These are phyloP conservation scores for Pammene fasciana DNA, from an alignment of 2,888 invertebrate species.

Conservation along the genomic window DNA sequence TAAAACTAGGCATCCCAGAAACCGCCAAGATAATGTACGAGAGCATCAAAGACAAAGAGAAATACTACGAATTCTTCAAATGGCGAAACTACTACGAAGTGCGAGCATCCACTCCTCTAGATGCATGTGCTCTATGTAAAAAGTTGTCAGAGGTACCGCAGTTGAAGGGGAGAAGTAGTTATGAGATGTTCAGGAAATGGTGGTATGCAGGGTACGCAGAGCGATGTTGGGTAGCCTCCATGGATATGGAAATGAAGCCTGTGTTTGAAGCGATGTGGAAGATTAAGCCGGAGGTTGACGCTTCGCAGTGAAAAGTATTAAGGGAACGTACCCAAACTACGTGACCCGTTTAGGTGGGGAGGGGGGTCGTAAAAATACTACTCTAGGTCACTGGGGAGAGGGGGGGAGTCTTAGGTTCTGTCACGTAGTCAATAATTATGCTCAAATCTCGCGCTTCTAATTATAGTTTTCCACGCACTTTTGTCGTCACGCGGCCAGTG, in stretches of 20 bases:
- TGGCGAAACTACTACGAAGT: slow-evolving; percentile 66
- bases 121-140: slow-evolving; percentile 61
- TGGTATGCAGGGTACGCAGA: slow-evolving; percentile 60
- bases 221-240: slow-evolving; percentile 45
- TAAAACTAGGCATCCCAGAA: slow-evolving; percentile 47
- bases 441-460: no score
- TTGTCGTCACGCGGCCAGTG: no score
- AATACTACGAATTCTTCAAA: slow-evolving; percentile 63
- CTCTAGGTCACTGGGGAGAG: no score
- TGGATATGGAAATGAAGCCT: not conserved
- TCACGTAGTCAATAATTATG: no score
- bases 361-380: no score
- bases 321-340: no score
- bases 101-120: slow-evolving; percentile 50
- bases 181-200: slow-evolving; percentile 61
- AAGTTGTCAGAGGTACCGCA: slow-evolving; percentile 58
- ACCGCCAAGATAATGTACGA: slow-evolving; percentile 59
- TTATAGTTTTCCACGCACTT: no score
- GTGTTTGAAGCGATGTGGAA: not conserved
- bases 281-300: not conserved
- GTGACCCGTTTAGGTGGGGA: no score
- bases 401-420: no score
- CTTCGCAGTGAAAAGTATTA: no score
- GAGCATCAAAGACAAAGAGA: slow-evolving; percentile 52
- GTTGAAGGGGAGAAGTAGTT: slow-evolving; percentile 49